phyloP scores from a whole-genome alignment of 2,888 invertebrate genomes.

The Meandrusa payeni region DNA sequence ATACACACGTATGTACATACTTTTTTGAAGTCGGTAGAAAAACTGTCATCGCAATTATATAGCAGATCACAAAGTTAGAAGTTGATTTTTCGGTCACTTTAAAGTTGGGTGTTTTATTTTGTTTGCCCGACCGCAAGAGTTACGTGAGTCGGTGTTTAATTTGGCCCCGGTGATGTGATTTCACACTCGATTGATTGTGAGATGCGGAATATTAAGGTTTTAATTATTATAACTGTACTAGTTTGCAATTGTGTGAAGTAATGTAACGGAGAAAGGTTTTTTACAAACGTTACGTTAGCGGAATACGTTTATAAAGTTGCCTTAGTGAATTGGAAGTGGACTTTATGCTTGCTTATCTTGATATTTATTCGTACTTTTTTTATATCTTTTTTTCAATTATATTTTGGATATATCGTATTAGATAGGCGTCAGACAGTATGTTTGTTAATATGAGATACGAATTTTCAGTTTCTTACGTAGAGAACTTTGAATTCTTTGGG shows the following conservation, averaged over 20 bases:
- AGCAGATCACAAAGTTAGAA: conserved; percentile 10
- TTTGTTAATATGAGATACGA: too few species aligned
- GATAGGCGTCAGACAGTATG: too few species aligned
- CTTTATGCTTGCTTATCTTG: background rate
- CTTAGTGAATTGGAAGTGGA: background rate
- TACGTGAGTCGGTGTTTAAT: conserved; percentile 46
- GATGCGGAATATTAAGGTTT: conserved; percentile 34
- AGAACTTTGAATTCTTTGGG: too few species aligned
- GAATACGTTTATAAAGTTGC: background rate
- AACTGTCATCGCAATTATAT: background rate
- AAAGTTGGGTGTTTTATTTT: conserved; percentile 37
- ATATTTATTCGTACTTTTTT: too few species aligned
- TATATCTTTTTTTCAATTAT: too few species aligned
- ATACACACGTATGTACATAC: background rate
- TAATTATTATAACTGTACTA: conserved; percentile 31
- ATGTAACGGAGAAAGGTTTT: conserved; percentile 17
- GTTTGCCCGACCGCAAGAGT: conserved; percentile 38
- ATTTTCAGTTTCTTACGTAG: too few species aligned
- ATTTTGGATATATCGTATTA: too few species aligned
- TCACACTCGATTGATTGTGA: conserved; percentile 54
- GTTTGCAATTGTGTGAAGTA: conserved; percentile 27
- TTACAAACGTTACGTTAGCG: conserved; percentile 5
- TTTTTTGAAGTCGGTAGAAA: background rate
- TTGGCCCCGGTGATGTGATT: conserved; percentile 57
- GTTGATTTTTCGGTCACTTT: conserved; percentile 40